A percentile compares a stretch with the other conserved stretches of the same genome.
phyloP scores from a whole-genome alignment of 1,140 invertebrate genomes.

The Pogonognathellus flavescens region DNA sequence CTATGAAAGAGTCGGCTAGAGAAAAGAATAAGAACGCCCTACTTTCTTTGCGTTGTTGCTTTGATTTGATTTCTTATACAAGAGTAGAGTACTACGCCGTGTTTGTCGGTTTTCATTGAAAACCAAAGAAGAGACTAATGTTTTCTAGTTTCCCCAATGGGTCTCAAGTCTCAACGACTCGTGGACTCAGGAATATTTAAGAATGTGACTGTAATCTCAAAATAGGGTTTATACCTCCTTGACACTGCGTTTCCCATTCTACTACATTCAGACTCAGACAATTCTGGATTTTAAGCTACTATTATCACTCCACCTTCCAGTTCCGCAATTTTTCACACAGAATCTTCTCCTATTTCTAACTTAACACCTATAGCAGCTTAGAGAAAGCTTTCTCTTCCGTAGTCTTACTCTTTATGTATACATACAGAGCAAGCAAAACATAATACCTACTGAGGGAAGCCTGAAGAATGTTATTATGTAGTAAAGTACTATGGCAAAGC shows the following conservation, averaged over 20 bases:
- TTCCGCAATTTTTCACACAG: background rate
- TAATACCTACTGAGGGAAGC: background rate
- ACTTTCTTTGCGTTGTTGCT: constrained; percentile 23
- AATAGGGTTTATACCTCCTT: constrained; percentile 13
- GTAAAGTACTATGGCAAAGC: too few relatives aligned
- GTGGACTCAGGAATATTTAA: constrained; percentile 20
- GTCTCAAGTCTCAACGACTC: background rate
- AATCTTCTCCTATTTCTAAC: background rate
- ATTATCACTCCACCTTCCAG: background rate
- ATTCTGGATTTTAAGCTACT: constrained; percentile 11
- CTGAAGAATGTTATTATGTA: background rate
- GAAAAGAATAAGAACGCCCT: constrained; percentile 19
- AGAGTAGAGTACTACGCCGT: background rate
- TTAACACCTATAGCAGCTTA: background rate
- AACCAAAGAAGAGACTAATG: constrained; percentile 9
- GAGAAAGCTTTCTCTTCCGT: background rate
- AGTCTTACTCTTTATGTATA: background rate
- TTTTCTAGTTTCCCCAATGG: background rate
- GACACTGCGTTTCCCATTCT: constrained; percentile 14
- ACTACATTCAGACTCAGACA: background rate
- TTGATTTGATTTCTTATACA: background rate
- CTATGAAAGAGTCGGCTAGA: background rate
- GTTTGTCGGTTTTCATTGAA: constrained; percentile 15
- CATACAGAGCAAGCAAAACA: background rate
- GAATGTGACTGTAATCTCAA: constrained; percentile 30